Evolutionary conservation across 2,888 invertebrate species (phyloP), one percentile per base, ranked within the genome.

Genomic region (Cryptocephalus moraei): DNA sequence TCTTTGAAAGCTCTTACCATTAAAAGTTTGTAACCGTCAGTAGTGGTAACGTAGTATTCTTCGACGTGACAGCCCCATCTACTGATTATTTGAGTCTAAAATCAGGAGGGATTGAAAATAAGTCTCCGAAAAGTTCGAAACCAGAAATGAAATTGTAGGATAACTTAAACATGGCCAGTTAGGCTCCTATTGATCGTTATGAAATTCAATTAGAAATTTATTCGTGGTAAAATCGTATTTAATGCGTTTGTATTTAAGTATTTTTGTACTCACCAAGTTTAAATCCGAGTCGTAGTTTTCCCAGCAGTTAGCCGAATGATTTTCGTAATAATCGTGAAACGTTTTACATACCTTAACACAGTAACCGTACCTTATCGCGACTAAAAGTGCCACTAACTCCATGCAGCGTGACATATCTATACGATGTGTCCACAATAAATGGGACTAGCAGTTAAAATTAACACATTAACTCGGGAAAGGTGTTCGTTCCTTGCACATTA

Each of bases 11-110:
- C 33, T 43, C 49, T 14, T 32, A 42, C 41, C 9, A 54, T 40
- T 36, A 32, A 39, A 34, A 54, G 41, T 32, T 44, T 43, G 34
- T 54, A 54, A 8, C 54, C 54, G 49, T 54, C 54, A 4, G 48
- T 46, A 13, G 46, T 46, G n/a, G 41, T 40, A 11, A 46, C 12
- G 42, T 49, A 38, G 44, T 51, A 43, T 22, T 47, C 44, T 39
- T 41, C 33, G 10, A 34, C 39, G 11, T 32, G 44, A 14, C 34
- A 49, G 9, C 49, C 48, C 46, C 48, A 47, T 47, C 45, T 49
- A 12, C 10, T 8, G 12, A 53, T 33, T 32, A 49, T 49, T 44
- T 46, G 43, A 12, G 41, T 46, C 53, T 53, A 39, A 9, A 48
- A 1, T 39, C 39, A 8, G 13, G 9, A 13, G 1, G 39, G 10